Evolutionary conservation across 2,888 invertebrate genomes (phyloP).

Genomic region (Rotaria macrura): DNA sequence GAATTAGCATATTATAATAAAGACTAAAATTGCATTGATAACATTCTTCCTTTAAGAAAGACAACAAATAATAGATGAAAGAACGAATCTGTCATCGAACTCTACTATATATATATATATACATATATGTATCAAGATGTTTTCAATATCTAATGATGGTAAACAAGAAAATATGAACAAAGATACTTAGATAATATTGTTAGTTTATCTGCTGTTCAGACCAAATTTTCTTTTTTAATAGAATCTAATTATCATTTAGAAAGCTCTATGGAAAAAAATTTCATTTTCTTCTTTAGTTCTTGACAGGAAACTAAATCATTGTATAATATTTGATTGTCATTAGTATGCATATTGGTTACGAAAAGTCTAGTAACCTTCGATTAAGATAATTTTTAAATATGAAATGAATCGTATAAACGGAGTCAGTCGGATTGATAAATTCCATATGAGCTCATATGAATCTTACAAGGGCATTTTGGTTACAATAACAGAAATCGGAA

Average conservation of each 20-base stretch:
- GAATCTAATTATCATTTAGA: no score
- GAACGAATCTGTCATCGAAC: neutral
- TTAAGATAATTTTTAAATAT: neutral
- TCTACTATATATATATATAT: neutral
- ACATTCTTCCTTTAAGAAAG: neutral
- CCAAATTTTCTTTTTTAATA: neutral
- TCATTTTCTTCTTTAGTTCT: neutral
- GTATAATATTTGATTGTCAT: neutral
- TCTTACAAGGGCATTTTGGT: no score
- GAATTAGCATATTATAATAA: slow-evolving; percentile 5
- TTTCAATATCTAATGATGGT: neutral
- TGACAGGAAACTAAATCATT: neutral
- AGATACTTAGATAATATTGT: neutral
- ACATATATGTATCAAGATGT: neutral
- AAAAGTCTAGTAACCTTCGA: neutral
- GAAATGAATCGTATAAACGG: neutral
- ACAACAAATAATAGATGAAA: neutral
- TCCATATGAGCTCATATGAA: no score
- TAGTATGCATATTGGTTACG: neutral
- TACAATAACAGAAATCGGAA: no score
- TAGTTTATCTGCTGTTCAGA: neutral
- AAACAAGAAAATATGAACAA: neutral
- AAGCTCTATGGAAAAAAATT: neutral
- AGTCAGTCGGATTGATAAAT: no score
- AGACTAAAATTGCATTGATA: neutral